Percentiles rank a stretch among this genome's conserved stretches.
These are phyloP conservation scores for Macrotis lagotis DNA, from an alignment of 2,113 vertebrate species.

Conservation along the genomic window DNA sequence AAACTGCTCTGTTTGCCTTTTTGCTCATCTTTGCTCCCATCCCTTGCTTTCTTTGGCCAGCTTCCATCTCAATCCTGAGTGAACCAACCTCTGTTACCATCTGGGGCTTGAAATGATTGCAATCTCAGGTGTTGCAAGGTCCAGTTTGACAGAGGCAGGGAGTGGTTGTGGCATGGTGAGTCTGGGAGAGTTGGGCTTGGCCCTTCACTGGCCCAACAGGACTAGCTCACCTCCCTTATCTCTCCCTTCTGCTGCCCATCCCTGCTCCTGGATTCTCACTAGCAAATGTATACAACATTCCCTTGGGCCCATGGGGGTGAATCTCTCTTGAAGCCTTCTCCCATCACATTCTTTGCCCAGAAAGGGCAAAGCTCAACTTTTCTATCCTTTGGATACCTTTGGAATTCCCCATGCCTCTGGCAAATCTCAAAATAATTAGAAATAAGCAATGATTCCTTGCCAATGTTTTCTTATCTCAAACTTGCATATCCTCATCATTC, in stretches of 20 bases:
- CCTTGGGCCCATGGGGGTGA: not conserved
- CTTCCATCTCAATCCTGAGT: not conserved
- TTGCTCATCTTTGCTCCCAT: not conserved
- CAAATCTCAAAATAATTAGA: not conserved
- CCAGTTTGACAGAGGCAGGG: not conserved
- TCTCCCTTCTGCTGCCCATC: not conserved
- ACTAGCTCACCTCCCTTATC: not conserved
- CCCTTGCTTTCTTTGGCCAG: not conserved
- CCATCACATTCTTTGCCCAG: not conserved
- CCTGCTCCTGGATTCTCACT: not conserved
- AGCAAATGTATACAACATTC: not conserved
- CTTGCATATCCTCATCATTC: not conserved
- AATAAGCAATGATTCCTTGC: not conserved
- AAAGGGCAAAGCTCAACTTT: not conserved
- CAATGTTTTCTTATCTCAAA: not conserved
- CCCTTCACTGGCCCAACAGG: not conserved
- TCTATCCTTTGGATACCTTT: not conserved
- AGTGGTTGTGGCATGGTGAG: not conserved
- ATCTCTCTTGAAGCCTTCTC: not conserved
- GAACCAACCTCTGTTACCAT: not conserved
- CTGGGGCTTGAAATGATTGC: not conserved
- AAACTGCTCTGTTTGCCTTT: not conserved
- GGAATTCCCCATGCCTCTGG: not conserved
- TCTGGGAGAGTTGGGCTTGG: not conserved
- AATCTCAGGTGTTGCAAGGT: not conserved